phyloP scores from a whole-genome alignment of 2,113 vertebrate genomes.

The Apodemus speciosus region DNA sequence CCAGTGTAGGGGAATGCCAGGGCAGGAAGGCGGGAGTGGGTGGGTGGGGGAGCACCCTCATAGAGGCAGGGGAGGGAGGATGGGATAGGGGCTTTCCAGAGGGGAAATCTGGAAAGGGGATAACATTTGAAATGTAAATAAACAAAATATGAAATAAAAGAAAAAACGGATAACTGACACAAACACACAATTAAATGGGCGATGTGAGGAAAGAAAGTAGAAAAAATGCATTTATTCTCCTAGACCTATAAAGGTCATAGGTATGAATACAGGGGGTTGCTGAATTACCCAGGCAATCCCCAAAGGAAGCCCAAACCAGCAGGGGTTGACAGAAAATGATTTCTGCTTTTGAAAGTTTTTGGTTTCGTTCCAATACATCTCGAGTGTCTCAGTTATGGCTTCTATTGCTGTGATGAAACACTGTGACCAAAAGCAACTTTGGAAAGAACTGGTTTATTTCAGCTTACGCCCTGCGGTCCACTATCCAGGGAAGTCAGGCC shows the following conservation, averaged over 20 bases:
- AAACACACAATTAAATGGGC: background rate
- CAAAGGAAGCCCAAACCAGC: background rate
- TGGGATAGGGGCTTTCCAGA: no score
- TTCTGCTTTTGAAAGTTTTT: slow-evolving; percentile 24
- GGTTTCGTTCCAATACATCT: background rate
- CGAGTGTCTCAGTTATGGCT: background rate
- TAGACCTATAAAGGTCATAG: background rate
- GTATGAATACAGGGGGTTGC: background rate
- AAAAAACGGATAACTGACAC: background rate
- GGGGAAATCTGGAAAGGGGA: no score
- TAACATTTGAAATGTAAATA: no score
- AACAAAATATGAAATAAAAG: no score
- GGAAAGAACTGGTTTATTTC: background rate
- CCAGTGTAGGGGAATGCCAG: no score
- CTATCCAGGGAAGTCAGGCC: no score
- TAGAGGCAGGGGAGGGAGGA: no score
- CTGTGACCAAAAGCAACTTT: background rate
- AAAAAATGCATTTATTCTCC: background rate
- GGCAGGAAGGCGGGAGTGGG: no score
- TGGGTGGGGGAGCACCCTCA: no score
- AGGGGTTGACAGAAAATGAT: background rate
- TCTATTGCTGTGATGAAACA: background rate
- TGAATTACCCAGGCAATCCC: background rate
- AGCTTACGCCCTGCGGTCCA: background rate
- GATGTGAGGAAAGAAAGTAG: background rate